A percentile compares a stretch with the other conserved stretches of the same genome.
Evolutionary conservation across 2,797 vertebrate genomes (phyloP).

Genomic region (Propithecus perrieri): DNA sequence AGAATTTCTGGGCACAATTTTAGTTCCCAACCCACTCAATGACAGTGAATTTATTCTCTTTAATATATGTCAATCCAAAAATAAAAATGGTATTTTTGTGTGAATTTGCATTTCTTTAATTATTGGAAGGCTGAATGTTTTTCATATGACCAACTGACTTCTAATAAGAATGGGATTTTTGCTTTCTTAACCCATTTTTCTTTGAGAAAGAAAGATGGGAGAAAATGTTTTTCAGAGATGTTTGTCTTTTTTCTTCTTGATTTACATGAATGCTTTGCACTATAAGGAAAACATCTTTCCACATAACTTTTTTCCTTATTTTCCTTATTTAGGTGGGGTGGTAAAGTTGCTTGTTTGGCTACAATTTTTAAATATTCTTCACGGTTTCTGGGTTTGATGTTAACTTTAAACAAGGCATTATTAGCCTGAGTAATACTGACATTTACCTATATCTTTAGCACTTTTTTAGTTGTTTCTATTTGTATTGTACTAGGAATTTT

Average conservation of each 20-base stretch:
- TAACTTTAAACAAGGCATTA: background rate
- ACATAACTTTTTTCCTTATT: background rate
- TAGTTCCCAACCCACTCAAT: background rate
- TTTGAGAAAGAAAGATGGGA: background rate
- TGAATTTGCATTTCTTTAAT: background rate
- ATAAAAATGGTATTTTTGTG: background rate
- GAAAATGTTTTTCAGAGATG: background rate
- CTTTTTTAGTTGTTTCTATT: background rate
- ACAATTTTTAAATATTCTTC: constrained; percentile 19
- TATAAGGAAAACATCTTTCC: background rate
- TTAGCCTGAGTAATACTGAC: background rate
- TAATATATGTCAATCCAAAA: background rate
- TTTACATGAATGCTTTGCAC: background rate
- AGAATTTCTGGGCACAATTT: background rate
- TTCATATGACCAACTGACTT: background rate
- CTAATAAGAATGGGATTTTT: background rate
- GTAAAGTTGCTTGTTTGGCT: background rate
- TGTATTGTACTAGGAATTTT: background rate
- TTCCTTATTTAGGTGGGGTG: background rate
- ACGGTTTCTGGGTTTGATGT: background rate
- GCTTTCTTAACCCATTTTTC: background rate
- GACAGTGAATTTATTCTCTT: background rate
- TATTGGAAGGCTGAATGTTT: background rate
- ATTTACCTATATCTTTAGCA: background rate
- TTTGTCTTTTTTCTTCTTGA: background rate